Percentiles rank a stretch among this genome's conserved stretches.
Conservation (phyloP, 1,140 invertebrate species). For the Platyscapa corneri region DNA sequence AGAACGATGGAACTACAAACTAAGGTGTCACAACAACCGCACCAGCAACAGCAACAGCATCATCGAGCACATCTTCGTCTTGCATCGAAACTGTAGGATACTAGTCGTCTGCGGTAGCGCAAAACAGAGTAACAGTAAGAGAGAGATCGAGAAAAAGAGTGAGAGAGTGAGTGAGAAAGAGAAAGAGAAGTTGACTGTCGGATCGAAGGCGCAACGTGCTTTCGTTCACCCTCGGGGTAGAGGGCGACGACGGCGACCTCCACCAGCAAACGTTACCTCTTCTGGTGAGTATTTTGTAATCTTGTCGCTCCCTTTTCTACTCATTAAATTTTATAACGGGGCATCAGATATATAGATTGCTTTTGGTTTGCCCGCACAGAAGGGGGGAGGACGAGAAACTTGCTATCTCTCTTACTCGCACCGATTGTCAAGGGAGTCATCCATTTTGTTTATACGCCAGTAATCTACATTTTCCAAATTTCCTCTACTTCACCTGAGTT, state of each 20-base stretch:
- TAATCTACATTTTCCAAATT: slow-evolving; percentile 53
- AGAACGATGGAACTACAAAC: neutral
- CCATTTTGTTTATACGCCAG: slow-evolving; percentile 66
- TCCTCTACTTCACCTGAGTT: slow-evolving; percentile 42
- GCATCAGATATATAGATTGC: neutral
- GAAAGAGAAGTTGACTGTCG: slow-evolving; percentile 16
- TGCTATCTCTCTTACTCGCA: slow-evolving; percentile 22
- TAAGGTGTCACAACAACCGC: neutral
- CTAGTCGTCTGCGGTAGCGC: neutral
- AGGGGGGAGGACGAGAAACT: neutral
- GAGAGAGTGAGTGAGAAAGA: neutral
- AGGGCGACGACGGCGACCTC: neutral
- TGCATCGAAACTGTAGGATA: neutral
- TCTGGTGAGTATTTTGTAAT: neutral
- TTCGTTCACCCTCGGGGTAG: neutral
- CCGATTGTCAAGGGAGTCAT: slow-evolving; percentile 63
- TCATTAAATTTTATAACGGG: neutral
- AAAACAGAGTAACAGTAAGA: neutral
- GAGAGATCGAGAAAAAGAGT: neutral
- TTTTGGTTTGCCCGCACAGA: neutral
- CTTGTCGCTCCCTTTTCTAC: neutral
- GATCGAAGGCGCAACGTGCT: slow-evolving; percentile 30
- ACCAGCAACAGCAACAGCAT: neutral
- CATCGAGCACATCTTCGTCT: neutral
- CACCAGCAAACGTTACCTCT: too few species aligned